Conservation (phyloP, 1,140 invertebrate genomes). For the Papilio machaon region DNA sequence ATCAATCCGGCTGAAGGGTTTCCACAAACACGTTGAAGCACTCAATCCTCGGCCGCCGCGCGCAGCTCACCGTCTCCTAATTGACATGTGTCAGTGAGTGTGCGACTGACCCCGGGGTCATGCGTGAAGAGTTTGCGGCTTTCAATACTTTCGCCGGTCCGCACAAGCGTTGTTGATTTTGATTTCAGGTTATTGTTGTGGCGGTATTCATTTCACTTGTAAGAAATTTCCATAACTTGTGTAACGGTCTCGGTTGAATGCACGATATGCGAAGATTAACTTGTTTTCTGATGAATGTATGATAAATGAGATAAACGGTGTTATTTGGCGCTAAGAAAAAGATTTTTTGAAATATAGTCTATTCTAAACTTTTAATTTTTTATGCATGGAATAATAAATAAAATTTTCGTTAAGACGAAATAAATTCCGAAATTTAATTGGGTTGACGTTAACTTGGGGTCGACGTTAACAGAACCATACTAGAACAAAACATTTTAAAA, state of each 20-base stretch:
- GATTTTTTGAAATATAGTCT: background rate
- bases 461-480: background rate
- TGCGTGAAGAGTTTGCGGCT: slow-evolving; percentile 74
- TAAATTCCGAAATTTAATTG: no score
- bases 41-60: slow-evolving; percentile 73
- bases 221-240: slow-evolving; percentile 14
- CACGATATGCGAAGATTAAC: slow-evolving; percentile 10
- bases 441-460: no score
- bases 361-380: background rate
- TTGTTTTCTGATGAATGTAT: background rate
- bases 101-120: slow-evolving; percentile 75
- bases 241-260: slow-evolving; percentile 1
- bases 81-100: slow-evolving; percentile 80
- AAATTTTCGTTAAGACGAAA: no score
- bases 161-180: slow-evolving; percentile 43
- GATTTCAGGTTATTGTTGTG: slow-evolving; percentile 40
- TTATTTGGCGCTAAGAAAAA: background rate
- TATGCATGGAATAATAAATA: background rate
- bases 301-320: background rate
- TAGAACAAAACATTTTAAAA: background rate
- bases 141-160: slow-evolving; percentile 74
- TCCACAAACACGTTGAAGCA: slow-evolving; percentile 78
- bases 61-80: slow-evolving; percentile 62
- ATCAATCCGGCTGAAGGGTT: slow-evolving; percentile 73
- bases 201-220: slow-evolving; percentile 27